These are phyloP conservation scores for Phalera bucephala DNA, from an alignment of 2,888 invertebrate genomes.

Conservation along the genomic window DNA sequence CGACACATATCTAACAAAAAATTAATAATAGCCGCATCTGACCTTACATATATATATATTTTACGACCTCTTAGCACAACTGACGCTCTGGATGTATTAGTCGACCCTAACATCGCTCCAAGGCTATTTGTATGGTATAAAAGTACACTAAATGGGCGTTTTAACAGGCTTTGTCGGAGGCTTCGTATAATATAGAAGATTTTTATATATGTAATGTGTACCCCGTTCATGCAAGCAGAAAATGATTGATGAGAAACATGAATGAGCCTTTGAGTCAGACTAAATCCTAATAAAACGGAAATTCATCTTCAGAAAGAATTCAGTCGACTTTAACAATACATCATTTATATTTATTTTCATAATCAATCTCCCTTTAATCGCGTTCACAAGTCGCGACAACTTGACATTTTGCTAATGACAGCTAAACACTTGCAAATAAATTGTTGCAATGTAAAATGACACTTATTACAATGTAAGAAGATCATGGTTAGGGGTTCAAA, in stretches of 20 bases:
- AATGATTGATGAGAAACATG: slow-evolving; percentile 1
- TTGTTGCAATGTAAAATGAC: slow-evolving; percentile 8
- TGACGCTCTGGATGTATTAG: not conserved
- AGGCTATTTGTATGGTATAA: not conserved
- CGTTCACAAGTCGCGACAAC: slow-evolving; percentile 37
- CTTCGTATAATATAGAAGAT: not conserved
- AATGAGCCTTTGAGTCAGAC: not conserved
- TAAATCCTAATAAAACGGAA: not conserved
- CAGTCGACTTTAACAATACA: slow-evolving; percentile 9
- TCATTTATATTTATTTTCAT: slow-evolving; percentile 27
- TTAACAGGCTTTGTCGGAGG: not conserved
- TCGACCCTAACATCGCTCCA: not conserved
- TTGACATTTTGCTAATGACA: slow-evolving; percentile 53
- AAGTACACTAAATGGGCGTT: not conserved
- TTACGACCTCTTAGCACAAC: not conserved
- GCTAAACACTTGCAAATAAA: slow-evolving; percentile 17
- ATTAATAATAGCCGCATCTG: not conserved
- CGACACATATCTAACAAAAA: too few relatives aligned
- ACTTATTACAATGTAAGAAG: slow-evolving; percentile 13
- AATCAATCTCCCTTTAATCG: slow-evolving; percentile 44
- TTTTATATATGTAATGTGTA: not conserved
- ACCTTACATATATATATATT: not conserved
- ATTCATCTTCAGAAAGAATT: slow-evolving; percentile 5
- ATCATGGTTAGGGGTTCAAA: slow-evolving; percentile 14
- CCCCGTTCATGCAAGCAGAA: not conserved